Evolutionary conservation across 2,888 invertebrate genomes (phyloP).

Genomic region (Acanthococcus lagerstroemiae): DNA sequence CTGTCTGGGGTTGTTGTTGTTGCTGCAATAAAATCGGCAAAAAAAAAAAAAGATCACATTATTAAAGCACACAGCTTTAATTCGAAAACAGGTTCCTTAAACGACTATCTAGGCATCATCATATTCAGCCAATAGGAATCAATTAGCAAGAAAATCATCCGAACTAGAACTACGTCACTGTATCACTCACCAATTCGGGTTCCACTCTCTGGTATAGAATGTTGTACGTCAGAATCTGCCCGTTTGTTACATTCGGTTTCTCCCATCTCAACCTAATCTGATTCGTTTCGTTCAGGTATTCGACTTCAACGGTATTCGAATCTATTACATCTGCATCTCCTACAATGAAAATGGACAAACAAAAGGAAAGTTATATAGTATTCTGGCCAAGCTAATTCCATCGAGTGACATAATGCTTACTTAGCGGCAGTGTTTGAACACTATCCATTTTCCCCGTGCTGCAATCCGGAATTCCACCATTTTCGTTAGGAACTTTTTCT

Average conservation of each 20-base stretch:
- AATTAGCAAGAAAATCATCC: too few species aligned
- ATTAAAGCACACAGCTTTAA: background rate
- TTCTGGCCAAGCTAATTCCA: background rate
- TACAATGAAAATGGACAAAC: constrained; percentile 23
- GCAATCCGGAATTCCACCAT: constrained; percentile 45
- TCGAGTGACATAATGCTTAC: constrained; percentile 38
- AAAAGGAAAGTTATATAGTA: constrained; percentile 1
- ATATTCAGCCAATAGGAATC: too few species aligned
- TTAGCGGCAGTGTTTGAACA: constrained; percentile 45
- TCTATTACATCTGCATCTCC: constrained; percentile 32
- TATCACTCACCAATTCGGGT: constrained; percentile 50
- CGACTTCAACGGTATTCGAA: constrained; percentile 41
- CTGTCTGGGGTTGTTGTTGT: constrained; percentile 48
- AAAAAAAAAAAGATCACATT: background rate
- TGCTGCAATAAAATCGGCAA: constrained; percentile 39
- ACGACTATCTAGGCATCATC: too few species aligned
- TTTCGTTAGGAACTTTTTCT: constrained; percentile 42
- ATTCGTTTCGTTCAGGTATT: constrained; percentile 35
- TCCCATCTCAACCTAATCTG: constrained; percentile 56
- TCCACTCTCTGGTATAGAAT: constrained; percentile 63
- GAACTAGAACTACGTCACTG: too few species aligned
- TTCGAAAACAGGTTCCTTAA: constrained; percentile 19
- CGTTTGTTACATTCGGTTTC: constrained; percentile 75
- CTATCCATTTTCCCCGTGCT: constrained; percentile 46
- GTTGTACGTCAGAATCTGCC: constrained; percentile 73